Percentiles rank a stretch among this genome's conserved stretches.
Evolutionary conservation across 2,113 vertebrate genomes (phyloP).

Genomic region (Cyrtonyx montezumae): DNA sequence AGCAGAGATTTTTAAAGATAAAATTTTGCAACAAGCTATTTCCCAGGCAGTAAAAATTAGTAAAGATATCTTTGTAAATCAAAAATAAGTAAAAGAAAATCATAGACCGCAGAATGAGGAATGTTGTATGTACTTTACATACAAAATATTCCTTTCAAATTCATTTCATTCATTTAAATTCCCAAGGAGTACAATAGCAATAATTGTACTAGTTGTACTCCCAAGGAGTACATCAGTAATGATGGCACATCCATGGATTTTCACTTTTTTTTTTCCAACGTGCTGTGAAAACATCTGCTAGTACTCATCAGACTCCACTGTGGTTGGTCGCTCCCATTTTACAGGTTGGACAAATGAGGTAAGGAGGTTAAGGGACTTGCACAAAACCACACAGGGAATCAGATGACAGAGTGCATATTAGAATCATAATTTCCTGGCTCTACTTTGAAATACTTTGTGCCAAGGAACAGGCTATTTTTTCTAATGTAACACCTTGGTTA

Average conservation of each 20-base stretch:
- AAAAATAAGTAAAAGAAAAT: not conserved
- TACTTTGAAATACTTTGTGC: conserved; percentile 12
- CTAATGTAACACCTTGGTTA: conserved; percentile 39
- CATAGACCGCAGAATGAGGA: not conserved
- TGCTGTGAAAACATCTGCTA: conserved; percentile 58
- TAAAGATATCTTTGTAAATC: not conserved
- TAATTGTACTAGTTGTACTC: too few relatives aligned
- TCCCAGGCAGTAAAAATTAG: not conserved
- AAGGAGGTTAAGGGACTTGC: conserved; percentile 56
- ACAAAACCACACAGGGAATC: conserved; percentile 56
- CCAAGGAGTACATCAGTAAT: not conserved
- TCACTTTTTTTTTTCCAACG: conserved; percentile 7
- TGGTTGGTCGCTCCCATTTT: conserved; percentile 41
- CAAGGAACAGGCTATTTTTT: conserved; percentile 45
- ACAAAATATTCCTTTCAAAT: not conserved
- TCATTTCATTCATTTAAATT: not conserved
- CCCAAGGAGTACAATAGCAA: not conserved
- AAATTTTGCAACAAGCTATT: not conserved
- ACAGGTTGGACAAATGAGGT: conserved; percentile 46
- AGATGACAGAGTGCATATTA: conserved; percentile 33
- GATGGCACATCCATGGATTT: not conserved
- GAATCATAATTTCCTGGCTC: conserved; percentile 64
- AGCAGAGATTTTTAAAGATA: not conserved
- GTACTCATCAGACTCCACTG: conserved; percentile 32
- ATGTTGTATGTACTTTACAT: not conserved